Evolutionary conservation across 2,113 vertebrate genomes (phyloP), one percentile per base, ranked within the genome.

Genomic region (Nipponia nippon): DNA sequence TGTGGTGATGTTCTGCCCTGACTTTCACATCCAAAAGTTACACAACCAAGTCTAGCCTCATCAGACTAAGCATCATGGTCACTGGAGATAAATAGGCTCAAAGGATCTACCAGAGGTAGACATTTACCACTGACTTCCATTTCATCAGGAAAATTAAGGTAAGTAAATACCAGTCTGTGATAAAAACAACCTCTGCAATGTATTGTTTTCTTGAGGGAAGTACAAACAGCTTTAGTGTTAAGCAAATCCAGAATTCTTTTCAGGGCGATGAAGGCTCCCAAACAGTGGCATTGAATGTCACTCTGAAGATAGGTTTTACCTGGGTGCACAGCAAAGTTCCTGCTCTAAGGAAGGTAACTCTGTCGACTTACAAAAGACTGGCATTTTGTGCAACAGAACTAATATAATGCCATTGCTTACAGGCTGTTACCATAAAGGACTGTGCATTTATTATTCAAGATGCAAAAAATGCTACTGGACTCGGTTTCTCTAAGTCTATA

Each of bases 31-130:
- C 23, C 20, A n/a, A 12, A 79, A 63, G 32, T 73, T 84, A 62
- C 42, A 23, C 0, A 1, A 11, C 30, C 0, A 0, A 55, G 21
- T 32, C 13, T 53, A 55, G 66, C 32, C 55, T 71, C 10, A 2
- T 79, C 49, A 80, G 49, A 63, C 7, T 34, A 84, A 84, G 40
- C 1, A 0, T 52, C 63, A 36, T 32, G 38, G 44, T 76, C 61
- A 65, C 17, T 61, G 49, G 61, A 86, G 38, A 76, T 22, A 50
- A 71, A 79, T 1, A 12, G 52, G 29, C 26, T 78, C 22, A 49
- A 58, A 93, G 23, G 10, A 62, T 65, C 71, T 77, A 23, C 30
- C 36, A 47, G 34, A 87, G 4, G 23, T 12, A 61, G 44, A 36
- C 19, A 18, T 69, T 75, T 80, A 66, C 23, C 22, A 6, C 27